Evolutionary conservation across 2,888 invertebrate genomes (phyloP).

Genomic region (Mimas tiliae): DNA sequence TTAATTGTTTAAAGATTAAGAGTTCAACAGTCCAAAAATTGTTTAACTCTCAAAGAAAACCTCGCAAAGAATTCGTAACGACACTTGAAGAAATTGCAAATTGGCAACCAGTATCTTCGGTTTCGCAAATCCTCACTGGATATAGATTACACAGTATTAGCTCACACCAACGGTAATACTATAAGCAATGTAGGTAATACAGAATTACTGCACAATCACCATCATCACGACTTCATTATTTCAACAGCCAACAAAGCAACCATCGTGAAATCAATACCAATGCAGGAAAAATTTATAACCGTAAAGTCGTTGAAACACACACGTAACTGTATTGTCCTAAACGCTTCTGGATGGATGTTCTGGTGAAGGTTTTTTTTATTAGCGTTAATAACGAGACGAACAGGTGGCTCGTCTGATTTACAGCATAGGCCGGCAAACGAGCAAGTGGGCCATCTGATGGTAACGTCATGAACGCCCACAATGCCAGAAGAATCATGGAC

Average conservation of each 20-base stretch:
- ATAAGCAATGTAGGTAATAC: constrained; percentile 18
- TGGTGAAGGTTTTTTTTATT: background rate
- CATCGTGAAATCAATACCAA: background rate
- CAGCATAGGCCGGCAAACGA: no score
- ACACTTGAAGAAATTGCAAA: background rate
- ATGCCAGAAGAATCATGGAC: no score
- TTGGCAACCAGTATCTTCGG: background rate
- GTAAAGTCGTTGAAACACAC: background rate
- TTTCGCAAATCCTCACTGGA: background rate
- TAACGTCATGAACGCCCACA: no score
- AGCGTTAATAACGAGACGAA: no score
- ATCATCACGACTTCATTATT: constrained; percentile 19
- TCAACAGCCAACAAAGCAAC: background rate
- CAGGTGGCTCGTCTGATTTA: no score
- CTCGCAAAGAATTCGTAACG: background rate
- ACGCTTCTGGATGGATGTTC: background rate
- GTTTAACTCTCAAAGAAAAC: background rate
- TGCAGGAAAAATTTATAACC: background rate
- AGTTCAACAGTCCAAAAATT: background rate
- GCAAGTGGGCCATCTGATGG: no score
- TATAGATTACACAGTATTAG: constrained; percentile 12
- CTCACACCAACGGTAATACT: constrained; percentile 10
- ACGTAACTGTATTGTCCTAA: background rate
- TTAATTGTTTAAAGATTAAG: background rate
- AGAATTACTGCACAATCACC: constrained; percentile 7